These are phyloP conservation scores for Pseudoips prasinana DNA, from an alignment of 2,888 invertebrate species.

Conservation along the genomic window DNA sequence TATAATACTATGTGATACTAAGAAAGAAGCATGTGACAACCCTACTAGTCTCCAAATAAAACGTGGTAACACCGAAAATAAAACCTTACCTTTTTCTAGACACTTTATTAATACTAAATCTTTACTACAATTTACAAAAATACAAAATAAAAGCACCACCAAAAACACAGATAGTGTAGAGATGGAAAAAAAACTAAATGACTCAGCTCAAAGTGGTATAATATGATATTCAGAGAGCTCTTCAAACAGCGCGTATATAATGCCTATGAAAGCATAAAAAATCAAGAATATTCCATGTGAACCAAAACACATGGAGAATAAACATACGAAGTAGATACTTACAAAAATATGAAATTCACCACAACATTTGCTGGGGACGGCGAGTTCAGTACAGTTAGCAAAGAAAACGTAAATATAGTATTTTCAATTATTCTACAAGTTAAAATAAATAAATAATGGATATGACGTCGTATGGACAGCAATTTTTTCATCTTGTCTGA, in stretches of 20 bases:
- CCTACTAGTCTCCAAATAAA: no score
- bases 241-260: conserved; percentile 63
- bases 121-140: no score
- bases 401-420: conserved; percentile 13
- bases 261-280: conserved; percentile 80
- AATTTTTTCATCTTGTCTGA: no score
- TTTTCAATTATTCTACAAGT: background rate
- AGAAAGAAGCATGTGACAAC: no score
- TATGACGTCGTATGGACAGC: no score
- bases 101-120: no score
- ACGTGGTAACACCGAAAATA: no score
- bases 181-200: conserved; percentile 52
- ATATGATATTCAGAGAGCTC: conserved; percentile 74
- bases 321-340: conserved; percentile 81
- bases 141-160: background rate
- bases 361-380: conserved; percentile 79
- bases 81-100: no score
- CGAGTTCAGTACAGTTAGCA: conserved; percentile 53
- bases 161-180: conserved; percentile 7
- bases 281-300: conserved; percentile 80
- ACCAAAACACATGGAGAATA: conserved; percentile 81
- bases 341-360: conserved; percentile 83
- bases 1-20: no score
- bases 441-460: no score
- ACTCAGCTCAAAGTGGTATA: conserved; percentile 62